phyloP scores from a whole-genome alignment of 2,888 invertebrate species.

The Marronus borbonicus region DNA sequence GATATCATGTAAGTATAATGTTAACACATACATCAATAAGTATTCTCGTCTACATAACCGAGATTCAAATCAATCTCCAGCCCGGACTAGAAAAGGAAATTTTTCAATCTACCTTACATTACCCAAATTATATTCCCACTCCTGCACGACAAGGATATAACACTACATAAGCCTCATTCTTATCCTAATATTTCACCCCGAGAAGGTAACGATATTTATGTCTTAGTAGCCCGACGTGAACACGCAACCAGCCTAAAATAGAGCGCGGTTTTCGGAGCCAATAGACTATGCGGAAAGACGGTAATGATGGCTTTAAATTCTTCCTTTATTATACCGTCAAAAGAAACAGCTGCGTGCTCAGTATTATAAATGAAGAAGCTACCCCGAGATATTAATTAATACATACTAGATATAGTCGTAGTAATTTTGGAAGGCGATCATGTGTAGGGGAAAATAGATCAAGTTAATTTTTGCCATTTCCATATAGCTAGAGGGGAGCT shows the following conservation, averaged over 20 bases:
- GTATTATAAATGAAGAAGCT: neutral
- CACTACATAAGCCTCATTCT: slow-evolving; percentile 1
- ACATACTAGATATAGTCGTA: too few relatives aligned
- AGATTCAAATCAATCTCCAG: too few relatives aligned
- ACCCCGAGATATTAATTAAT: neutral
- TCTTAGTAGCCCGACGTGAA: neutral
- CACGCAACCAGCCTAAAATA: slow-evolving; percentile 17
- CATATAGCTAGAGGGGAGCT: too few relatives aligned
- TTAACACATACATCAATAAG: too few relatives aligned
- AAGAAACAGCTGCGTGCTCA: neutral
- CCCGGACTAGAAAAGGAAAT: too few relatives aligned
- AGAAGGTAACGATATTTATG: slow-evolving; percentile 9
- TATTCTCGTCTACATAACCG: too few relatives aligned
- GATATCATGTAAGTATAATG: too few relatives aligned
- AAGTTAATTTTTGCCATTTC: too few relatives aligned
- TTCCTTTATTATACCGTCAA: slow-evolving; percentile 2
- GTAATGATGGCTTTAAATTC: slow-evolving; percentile 6
- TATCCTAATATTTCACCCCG: slow-evolving; percentile 6
- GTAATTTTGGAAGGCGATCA: too few relatives aligned
- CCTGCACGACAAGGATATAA: neutral
- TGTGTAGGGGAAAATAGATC: too few relatives aligned
- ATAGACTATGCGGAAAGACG: neutral
- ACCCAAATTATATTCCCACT: neutral
- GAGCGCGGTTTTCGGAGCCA: neutral
- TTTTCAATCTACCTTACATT: neutral